Base-by-base conservation (phyloP, 2,888 invertebrate species). In the Gibbula magus region DNA sequence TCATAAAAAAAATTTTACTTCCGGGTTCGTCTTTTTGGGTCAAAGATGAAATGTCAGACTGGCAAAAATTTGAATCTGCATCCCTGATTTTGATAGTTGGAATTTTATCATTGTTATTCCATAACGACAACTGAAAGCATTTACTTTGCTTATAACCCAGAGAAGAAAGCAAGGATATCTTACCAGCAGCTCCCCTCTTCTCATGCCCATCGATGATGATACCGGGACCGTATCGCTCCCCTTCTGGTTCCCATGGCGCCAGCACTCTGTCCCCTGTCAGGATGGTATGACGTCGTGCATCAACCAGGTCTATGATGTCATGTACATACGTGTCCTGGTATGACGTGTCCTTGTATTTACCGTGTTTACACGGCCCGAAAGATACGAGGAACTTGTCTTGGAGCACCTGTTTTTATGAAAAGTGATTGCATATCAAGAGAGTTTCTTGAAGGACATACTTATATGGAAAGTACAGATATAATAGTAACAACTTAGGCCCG, bases 291-390 rank as follows among this genome's bases (percentile, higher is more conserved):
- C 91, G 86, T 75, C 88, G 84, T 8, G 92, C 92, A 85, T 93
- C 93, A 7, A 84, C 86, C 74, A 88, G 87, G 74, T 91, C 91
- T 10, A 93, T 89, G 77, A 93, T 91, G 85, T 93, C 92, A 85
- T 88, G 89, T 3, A 93, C 88, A 79, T 86, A 88, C 0, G 92
- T 93, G 83, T 92, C 92, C 84, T 93, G 92, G 82, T 92, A 92
- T 0, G 85, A 84, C 0, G 91, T 91, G 29, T 91, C 91, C n/a
- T 82, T 87, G 82, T 87, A 92, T 76, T 88, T 89, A 2, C 92
- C 91, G 84, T 91, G 90, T 73, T 90, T 90, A 81, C 89, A 90
- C 2, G 92, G 92, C 29, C 91, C 91, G 86, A 93, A 92, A 53
- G 89, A 91, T 0, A 93, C 87, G 81, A 92, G 84, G 79, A 93